A percentile compares a stretch with the other conserved stretches of the same genome.
These are phyloP conservation scores for Masticophis lateralis DNA, from an alignment of 2,797 vertebrate species.

Conservation along the genomic window DNA sequence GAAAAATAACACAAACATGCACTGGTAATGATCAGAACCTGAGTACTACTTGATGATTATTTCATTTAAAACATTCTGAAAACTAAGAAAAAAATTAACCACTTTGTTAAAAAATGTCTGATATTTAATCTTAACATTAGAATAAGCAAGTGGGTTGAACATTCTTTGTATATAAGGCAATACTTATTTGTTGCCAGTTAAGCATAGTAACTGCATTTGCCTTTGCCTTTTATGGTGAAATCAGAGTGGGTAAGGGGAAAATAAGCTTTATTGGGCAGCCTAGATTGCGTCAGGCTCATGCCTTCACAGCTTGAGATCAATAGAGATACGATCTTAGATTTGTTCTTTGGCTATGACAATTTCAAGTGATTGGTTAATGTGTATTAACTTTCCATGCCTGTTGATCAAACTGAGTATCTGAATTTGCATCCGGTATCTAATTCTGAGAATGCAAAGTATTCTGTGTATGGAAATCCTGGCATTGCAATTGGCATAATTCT, in stretches of 20 bases:
- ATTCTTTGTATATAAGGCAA: not conserved
- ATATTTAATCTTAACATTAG: not conserved
- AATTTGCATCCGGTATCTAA: not conserved
- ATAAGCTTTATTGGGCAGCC: not conserved
- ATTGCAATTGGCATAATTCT: not conserved
- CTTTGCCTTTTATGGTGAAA: not conserved
- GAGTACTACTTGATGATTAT: not conserved
- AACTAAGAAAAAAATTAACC: not conserved
- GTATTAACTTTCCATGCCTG: not conserved
- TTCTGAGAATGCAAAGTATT: not conserved
- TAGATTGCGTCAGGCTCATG: not conserved
- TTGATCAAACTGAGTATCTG: not conserved
- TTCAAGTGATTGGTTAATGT: not conserved
- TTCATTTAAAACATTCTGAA: not conserved
- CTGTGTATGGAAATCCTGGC: not conserved
- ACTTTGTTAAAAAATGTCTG: not conserved
- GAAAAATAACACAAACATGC: not conserved
- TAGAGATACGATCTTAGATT: not conserved
- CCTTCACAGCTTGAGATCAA: not conserved
- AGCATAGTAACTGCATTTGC: not conserved
- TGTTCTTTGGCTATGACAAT: not conserved
- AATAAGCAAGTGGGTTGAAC: not conserved
- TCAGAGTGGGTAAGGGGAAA: not conserved
- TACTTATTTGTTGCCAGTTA: not conserved
- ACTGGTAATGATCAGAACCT: not conserved